A percentile compares a stretch with the other conserved stretches of the same genome.
These are phyloP conservation scores for Pseudorectes ferrugineus DNA, from an alignment of 2,113 vertebrate species.

Conservation along the genomic window DNA sequence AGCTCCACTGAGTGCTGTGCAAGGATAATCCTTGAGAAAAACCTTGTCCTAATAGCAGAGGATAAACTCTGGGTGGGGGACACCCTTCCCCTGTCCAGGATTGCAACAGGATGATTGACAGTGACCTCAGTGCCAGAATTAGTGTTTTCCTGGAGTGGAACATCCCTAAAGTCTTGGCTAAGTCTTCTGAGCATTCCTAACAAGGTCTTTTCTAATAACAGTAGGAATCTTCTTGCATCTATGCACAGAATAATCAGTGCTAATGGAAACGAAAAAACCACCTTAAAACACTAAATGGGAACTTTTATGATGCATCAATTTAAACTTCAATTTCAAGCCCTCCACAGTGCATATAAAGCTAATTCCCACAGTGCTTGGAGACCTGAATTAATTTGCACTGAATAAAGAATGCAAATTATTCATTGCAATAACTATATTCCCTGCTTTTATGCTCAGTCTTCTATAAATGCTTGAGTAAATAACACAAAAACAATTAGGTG, in stretches of 20 bases:
- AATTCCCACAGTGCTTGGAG: neutral
- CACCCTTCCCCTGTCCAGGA: neutral
- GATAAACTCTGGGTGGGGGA: neutral
- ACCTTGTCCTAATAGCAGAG: neutral
- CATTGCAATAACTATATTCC: neutral
- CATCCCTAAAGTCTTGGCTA: neutral
- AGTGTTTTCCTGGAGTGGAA: neutral
- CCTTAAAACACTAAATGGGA: neutral
- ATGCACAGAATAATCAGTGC: neutral
- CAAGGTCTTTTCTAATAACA: neutral
- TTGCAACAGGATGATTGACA: neutral
- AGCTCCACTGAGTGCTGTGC: neutral
- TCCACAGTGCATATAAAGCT: neutral
- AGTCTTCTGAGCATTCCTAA: neutral
- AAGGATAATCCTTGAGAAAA: neutral
- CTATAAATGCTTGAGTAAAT: conserved; percentile 5
- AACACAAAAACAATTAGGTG: neutral
- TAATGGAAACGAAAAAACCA: neutral
- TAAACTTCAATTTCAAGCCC: neutral
- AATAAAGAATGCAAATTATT: conserved; percentile 17
- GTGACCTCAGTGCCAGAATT: neutral
- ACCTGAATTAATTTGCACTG: conserved; percentile 16
- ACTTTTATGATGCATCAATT: neutral
- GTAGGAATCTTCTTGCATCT: neutral
- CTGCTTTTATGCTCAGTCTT: neutral